Evolutionary conservation across 2,888 invertebrate species (phyloP), one percentile per base, ranked within the genome.

Genomic region (Miltochrista miniata): DNA sequence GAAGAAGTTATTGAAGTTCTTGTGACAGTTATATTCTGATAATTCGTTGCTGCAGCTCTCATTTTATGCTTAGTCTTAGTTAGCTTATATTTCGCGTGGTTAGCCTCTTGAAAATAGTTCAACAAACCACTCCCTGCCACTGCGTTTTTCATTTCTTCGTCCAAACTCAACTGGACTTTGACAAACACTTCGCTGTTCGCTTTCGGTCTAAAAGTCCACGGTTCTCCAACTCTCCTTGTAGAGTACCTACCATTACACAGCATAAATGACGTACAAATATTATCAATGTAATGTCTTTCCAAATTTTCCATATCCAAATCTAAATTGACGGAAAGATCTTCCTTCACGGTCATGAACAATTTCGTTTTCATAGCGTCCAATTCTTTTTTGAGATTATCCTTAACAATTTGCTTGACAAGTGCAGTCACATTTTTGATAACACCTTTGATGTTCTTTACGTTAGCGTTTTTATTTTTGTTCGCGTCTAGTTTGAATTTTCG

Each of bases 241-340:
- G 36, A 44, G 41, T 54, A 70, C 41, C 52, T 64, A 4, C 77
- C 70, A 30, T 87, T 86, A 45, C 89, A 89, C 0, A 65, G 48
- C 1, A 66, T 52, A 46, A 90, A 89, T 14, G 60, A 51, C 0
- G 53, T 37, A 57, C 89, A 90, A n/a, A 84, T 62, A 47, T 57
- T 72, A 0, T 62, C 55, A 11, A 53, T 47, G 1, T 70, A 61
- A 7, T 74, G 69, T 1, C 54, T 60, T 58, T 70, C 67, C 14
- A 83, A 49, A 54, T 81, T 81, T 0, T 66, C 72, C 35, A 88
- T 61, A 38, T 88, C 87, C 0, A 78, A 54, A 31, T 62, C 70
- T 7, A 84, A 52, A 46, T 85, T 86, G 0, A 74, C 68, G 2
- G 39, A 50, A 3, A 89, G 52, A 52, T 90, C 87, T 45, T 75